These are phyloP conservation scores for Gadus macrocephalus DNA, from an alignment of 2,113 vertebrate species.

Conservation along the genomic window DNA sequence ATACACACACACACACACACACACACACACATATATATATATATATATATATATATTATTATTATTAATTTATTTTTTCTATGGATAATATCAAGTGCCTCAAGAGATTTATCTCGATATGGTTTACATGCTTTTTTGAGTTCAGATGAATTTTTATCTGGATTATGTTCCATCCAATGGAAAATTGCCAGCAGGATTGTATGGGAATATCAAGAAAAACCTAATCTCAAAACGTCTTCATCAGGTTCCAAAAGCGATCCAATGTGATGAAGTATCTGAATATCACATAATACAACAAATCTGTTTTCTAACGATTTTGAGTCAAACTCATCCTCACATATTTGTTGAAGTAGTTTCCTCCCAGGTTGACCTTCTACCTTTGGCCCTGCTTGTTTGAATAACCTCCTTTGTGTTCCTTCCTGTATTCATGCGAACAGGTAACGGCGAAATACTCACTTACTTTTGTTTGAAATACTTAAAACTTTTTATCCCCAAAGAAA, in stretches of 20 bases:
- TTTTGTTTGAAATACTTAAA: constrained; percentile 5
- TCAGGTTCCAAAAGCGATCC: background rate
- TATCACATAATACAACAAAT: background rate
- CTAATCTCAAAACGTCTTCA: background rate
- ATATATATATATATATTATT: constrained; percentile 23
- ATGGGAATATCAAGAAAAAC: constrained; percentile 21
- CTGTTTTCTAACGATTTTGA: too few species aligned
- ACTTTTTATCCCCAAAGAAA: too few species aligned
- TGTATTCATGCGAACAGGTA: constrained; percentile 12
- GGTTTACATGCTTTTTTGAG: constrained; percentile 45
- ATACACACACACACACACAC: too few species aligned
- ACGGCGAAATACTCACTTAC: too few species aligned
- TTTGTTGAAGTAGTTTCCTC: background rate
- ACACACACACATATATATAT: constrained; percentile 21
- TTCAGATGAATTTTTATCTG: constrained; percentile 28
- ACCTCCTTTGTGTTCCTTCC: constrained; percentile 30
- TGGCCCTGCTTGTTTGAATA: constrained; percentile 13
- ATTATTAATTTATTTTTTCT: too few species aligned
- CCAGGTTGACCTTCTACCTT: background rate
- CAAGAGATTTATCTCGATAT: constrained; percentile 20
- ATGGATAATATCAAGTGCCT: constrained; percentile 23
- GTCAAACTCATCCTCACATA: too few species aligned
- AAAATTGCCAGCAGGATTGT: constrained; percentile 47
- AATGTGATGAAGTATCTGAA: background rate
- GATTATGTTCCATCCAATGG: constrained; percentile 44